A percentile compares a stretch with the other conserved stretches of the same genome.
phyloP scores from a whole-genome alignment of 2,888 invertebrate genomes.

The Agonum fuliginosum region DNA sequence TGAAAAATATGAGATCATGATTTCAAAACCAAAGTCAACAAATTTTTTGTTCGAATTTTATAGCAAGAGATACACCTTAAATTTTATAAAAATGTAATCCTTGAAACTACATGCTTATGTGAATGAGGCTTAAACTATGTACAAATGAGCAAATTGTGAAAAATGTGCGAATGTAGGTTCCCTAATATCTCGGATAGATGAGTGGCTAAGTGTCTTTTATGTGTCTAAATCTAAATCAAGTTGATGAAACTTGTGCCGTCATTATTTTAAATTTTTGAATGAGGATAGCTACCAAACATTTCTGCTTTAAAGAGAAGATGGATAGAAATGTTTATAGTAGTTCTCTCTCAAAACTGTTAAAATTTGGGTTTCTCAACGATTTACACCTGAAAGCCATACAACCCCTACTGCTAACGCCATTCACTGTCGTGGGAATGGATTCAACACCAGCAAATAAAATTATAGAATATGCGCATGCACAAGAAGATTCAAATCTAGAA shows the following conservation, averaged over 20 bases:
- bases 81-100: too few species aligned
- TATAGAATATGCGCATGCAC: too few species aligned
- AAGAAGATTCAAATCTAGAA: too few species aligned
- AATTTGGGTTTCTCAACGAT: background rate
- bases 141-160: conserved; percentile 51
- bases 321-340: background rate
- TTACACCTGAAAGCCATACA: conserved; percentile 53
- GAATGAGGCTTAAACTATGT: background rate
- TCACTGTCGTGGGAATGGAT: conserved; percentile 65
- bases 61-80: too few species aligned
- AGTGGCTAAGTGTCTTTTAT: conserved; percentile 56
- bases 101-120: too few species aligned
- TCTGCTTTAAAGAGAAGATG: background rate
- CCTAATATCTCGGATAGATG: conserved; percentile 32
- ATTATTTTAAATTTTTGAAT: conserved; percentile 15
- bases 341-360: background rate
- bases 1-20: too few species aligned
- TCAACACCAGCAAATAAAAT: too few species aligned
- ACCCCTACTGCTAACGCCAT: conserved; percentile 12
- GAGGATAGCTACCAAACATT: background rate
- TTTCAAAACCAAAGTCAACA: too few species aligned
- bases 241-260: conserved; percentile 9
- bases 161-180: conserved; percentile 20
- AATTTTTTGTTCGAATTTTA: too few species aligned
- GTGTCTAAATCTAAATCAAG: conserved; percentile 31